phyloP scores from a whole-genome alignment of 2,888 invertebrate species.

The Laothoe populi region DNA sequence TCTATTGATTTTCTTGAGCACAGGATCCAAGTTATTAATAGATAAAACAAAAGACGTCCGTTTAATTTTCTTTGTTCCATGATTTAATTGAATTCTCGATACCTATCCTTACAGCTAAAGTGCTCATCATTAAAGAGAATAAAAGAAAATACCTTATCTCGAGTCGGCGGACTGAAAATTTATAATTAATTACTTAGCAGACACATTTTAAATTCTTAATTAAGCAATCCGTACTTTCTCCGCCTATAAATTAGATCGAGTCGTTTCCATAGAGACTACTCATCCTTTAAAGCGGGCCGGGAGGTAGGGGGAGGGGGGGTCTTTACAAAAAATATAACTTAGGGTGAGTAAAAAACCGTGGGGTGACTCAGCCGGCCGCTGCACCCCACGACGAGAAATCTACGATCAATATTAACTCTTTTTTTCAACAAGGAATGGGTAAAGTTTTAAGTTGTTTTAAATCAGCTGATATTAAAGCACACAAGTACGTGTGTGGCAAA shows the following conservation, averaged over 20 bases:
- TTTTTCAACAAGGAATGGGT: constrained; percentile 81
- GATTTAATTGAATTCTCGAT: constrained; percentile 70
- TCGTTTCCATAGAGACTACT: constrained; percentile 85
- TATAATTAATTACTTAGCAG: constrained; percentile 81
- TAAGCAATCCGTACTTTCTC: constrained; percentile 85
- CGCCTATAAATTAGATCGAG: constrained; percentile 85
- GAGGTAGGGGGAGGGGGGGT: constrained; percentile 70
- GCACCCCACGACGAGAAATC: constrained; percentile 85
- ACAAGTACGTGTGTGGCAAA: constrained; percentile 51
- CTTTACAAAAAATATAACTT: constrained; percentile 85
- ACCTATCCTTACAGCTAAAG: constrained; percentile 49
- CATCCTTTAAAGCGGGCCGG: constrained; percentile 84
- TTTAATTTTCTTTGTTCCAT: constrained; percentile 27
- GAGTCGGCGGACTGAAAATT: constrained; percentile 67
- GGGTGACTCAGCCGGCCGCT: constrained; percentile 86
- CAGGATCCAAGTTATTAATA: constrained; percentile 11
- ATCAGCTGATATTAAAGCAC: constrained; percentile 45
- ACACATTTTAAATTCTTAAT: constrained; percentile 84
- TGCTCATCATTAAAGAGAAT: constrained; percentile 49
- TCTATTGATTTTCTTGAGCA: background rate
- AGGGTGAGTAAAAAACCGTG: constrained; percentile 86
- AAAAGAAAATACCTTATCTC: constrained; percentile 59
- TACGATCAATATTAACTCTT: constrained; percentile 86
- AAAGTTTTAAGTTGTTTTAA: constrained; percentile 81
- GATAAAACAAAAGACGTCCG: constrained; percentile 36